Evolutionary conservation across 2,797 vertebrate genomes (phyloP), one percentile per base, ranked within the genome.

Genomic region (Mareca penelope): DNA sequence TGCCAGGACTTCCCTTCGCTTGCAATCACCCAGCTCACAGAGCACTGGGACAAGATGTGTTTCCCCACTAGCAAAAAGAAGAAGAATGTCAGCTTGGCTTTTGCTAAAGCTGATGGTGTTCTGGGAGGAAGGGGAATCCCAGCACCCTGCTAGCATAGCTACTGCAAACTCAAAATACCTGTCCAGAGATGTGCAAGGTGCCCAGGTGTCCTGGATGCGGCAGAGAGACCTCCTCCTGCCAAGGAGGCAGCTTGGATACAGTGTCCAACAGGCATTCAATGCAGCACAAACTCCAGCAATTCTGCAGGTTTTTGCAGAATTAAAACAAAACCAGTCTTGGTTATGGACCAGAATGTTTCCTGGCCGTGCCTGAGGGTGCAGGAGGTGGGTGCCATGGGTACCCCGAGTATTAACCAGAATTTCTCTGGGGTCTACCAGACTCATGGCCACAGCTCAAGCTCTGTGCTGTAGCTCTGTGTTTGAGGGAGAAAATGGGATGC

Each of bases 101-200:
- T 71, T 67, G 35, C 42, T 63, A 71, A 83, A 71, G 59, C 64
- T 29, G 14, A 1, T 22, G 26, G 59, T 10, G 42, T 37, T 42
- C 59, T 42, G 1, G 0, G 42, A 63, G 31, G 42, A 60, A 80
- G 33, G 19, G 0, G 0, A 4, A 76, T 9, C 22, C 52, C 63
- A 79, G 57, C n/a, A 56, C 15, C 12, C 46, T 52, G 44, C 39
- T 42, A 28, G 61, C 48, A 29, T 50, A 42, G 46, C 39, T 57
- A 33, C 14, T 10, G 19, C 19, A 9, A 65, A 50, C 0, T 1
- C 31, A 46, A 71, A 31, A 0, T 0, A 3, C 12, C 61, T 12
- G 40, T 4, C 40, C 40, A 16, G 40, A 40, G 12, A 14, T 19
- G 42, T 37, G 23, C 33, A 37, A 61, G 56, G 33, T 17, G 9